Conservation (phyloP, 2,113 vertebrate genomes). For the Pseudopodoces humilis region DNA sequence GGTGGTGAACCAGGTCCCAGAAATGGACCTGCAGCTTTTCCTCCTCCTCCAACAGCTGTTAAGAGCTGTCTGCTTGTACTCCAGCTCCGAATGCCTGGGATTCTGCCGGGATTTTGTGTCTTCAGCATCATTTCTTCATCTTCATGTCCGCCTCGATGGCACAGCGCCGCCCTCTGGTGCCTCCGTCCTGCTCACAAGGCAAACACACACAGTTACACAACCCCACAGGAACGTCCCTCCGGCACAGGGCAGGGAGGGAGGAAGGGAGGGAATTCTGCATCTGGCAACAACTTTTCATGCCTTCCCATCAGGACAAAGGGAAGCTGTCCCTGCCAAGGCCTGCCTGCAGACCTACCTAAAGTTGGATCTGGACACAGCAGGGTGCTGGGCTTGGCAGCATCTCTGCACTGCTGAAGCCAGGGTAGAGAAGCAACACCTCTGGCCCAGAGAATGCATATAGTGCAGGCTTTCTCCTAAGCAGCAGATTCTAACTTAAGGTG, state of each 20-base stretch:
- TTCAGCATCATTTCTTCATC: slow-evolving; percentile 93
- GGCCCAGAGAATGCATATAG: not conserved
- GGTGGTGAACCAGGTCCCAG: not conserved
- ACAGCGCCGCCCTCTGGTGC: slow-evolving; percentile 96
- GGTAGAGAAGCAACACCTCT: not conserved
- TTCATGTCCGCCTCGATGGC: slow-evolving; percentile 99
- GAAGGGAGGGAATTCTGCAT: not conserved
- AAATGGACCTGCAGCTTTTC: slow-evolving; percentile 5
- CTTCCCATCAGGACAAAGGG: not conserved
- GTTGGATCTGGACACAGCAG: not conserved
- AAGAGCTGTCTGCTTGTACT: not conserved
- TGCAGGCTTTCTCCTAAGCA: not conserved
- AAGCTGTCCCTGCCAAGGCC: not conserved
- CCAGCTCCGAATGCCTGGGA: not conserved
- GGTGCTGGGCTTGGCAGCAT: not conserved
- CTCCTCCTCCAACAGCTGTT: not conserved
- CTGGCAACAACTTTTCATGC: not conserved
- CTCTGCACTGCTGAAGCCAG: not conserved
- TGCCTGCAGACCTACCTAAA: slow-evolving; percentile 39
- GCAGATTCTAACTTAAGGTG: slow-evolving; percentile 19
- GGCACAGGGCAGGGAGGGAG: not conserved
- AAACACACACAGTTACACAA: slow-evolving; percentile 45
- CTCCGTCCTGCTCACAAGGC: slow-evolving; percentile 85
- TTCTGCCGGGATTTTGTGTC: not conserved
- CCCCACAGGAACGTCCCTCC: not conserved